phyloP scores from a whole-genome alignment of 2,113 vertebrate species.

The Gorsachius goisagi region DNA sequence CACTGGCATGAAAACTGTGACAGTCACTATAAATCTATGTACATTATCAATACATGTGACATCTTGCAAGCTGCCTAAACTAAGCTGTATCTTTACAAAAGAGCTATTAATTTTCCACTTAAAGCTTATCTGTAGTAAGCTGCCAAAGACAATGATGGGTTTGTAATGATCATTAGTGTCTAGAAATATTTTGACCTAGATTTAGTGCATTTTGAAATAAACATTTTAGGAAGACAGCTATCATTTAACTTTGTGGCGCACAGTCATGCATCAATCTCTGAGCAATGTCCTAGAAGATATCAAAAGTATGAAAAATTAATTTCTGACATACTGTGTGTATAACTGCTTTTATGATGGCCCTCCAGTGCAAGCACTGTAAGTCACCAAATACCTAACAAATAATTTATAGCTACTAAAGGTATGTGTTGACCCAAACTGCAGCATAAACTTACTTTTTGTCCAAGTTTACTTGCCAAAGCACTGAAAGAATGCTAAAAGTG shows the following conservation, averaged over 20 bases:
- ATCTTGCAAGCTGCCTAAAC: neutral
- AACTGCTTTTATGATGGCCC: neutral
- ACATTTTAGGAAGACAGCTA: neutral
- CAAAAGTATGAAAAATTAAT: neutral
- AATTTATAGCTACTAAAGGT: neutral
- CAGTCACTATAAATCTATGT: neutral
- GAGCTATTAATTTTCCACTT: neutral
- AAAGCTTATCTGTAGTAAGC: neutral
- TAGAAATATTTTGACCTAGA: neutral
- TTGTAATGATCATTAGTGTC: neutral
- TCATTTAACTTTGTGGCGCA: neutral
- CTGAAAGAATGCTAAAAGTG: neutral
- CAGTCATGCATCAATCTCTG: neutral
- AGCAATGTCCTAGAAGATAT: neutral
- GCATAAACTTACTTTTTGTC: neutral
- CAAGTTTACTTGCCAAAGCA: neutral
- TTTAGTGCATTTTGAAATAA: neutral
- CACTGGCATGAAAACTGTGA: neutral
- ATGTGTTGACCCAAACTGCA: neutral
- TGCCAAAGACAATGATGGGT: neutral
- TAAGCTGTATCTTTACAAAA: neutral
- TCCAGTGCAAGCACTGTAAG: neutral
- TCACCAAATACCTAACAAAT: neutral
- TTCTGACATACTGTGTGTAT: neutral
- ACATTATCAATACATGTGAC: accelerated